A percentile compares a stretch with the other conserved stretches of the same genome.
Conservation (phyloP, 2,797 vertebrate genomes). For the Hybognathus amarus region DNA sequence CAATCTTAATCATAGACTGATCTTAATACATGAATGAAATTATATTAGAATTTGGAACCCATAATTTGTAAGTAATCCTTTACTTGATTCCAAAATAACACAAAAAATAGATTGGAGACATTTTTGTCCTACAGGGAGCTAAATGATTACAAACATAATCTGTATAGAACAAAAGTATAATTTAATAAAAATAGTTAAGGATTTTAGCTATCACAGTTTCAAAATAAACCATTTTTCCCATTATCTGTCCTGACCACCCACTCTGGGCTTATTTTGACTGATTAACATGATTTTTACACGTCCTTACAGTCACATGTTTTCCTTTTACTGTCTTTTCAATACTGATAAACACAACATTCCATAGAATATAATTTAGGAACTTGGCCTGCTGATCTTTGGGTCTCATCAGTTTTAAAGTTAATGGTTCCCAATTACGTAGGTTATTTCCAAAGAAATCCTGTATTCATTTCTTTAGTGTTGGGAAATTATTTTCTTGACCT, state of each 20-base stretch:
- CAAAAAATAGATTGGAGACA: not conserved
- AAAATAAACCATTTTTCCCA: not conserved
- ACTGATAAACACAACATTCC: not conserved
- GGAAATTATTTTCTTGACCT: not conserved
- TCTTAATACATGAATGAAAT: not conserved
- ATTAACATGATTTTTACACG: not conserved
- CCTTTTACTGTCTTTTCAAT: not conserved
- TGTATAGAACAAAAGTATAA: not conserved
- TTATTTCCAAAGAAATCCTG: not conserved
- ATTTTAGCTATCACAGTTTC: not conserved
- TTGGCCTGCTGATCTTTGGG: not conserved
- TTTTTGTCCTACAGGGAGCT: not conserved
- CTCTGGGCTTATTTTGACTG: not conserved
- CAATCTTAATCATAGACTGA: not conserved
- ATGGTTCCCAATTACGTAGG: not conserved
- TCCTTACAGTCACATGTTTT: not conserved
- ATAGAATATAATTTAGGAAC: not conserved
- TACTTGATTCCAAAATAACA: not conserved
- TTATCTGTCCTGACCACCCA: not conserved
- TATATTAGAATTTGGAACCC: not conserved
- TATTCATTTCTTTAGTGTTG: not conserved
- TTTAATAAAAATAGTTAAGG: not conserved
- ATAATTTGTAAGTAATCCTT: not conserved
- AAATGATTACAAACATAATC: not conserved
- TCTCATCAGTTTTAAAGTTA: not conserved